phyloP scores from a whole-genome alignment of 2,113 vertebrate species.

The Lophochroa leadbeateri region DNA sequence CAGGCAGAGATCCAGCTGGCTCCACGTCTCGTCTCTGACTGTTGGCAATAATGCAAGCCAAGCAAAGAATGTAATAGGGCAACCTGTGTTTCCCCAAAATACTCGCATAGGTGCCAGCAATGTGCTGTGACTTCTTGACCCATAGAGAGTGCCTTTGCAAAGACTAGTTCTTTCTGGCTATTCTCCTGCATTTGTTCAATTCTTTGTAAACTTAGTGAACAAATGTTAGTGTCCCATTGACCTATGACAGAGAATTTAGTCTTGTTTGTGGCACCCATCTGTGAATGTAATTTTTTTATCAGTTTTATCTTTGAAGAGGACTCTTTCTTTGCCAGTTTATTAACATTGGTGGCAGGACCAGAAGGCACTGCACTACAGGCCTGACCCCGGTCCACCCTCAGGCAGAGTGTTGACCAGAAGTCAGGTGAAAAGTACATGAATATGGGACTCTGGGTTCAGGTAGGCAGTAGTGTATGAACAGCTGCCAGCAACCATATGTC shows the following conservation, averaged over 20 bases:
- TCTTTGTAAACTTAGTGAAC: neutral
- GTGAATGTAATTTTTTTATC: neutral
- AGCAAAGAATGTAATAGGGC: neutral
- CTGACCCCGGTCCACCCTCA: neutral
- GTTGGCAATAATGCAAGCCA: neutral
- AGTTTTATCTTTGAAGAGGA: neutral
- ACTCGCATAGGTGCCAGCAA: neutral
- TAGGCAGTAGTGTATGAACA: neutral
- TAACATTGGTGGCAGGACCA: neutral
- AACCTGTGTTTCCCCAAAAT: neutral
- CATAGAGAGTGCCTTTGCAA: neutral
- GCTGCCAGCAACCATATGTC: neutral
- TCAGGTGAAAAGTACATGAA: fast-evolving
- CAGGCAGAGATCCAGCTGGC: neutral
- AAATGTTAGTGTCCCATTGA: neutral
- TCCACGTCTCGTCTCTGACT: neutral
- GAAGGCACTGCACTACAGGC: neutral
- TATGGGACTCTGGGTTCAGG: neutral
- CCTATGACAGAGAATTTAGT: neutral
- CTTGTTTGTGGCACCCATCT: neutral
- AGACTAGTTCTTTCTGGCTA: neutral
- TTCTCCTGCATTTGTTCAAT: neutral
- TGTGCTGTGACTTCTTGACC: neutral
- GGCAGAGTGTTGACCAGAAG: neutral
- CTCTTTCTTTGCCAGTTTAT: neutral